Evolutionary conservation across 2,113 vertebrate species (phyloP), one percentile per base, ranked within the genome.

Genomic region (Siniperca chuatsi): DNA sequence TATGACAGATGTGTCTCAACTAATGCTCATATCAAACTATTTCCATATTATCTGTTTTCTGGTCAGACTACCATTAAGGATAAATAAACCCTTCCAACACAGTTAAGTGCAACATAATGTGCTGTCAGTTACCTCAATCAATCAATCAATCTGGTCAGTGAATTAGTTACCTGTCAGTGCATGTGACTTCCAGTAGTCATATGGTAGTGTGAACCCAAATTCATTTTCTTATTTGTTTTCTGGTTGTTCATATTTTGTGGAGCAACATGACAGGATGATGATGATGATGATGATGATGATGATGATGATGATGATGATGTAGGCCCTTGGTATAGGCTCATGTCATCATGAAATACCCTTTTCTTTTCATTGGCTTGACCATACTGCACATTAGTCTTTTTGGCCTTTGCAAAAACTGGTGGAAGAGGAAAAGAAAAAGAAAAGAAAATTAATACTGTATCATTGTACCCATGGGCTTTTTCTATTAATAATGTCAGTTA

Each of bases 401-500:
- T 35, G 55, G 62, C 55, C 20, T 65, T 72, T 65, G 48, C n/a
- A 12, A 18, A 74, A 74, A 44, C 33, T 58, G n/a, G 9, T 68
- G 23, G 29, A 79, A n/a, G 25, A 80, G 42, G 29, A 80, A 74
- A 84, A 76, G 15, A 73, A 55, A 44, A 15, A 15, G 29, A 79
- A 74, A 81, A 76, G 76, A 73, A 84, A 76, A 78, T 42, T 5
- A 78, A 57, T 23, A 65, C 20, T 16, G 40, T 48, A 42, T 65
- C 25, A 68, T 68, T 78, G 46, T 25, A 40, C 74, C 33, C 46
- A 12, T 33, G 60, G 77, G 64, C 44, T 20, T 60, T 61, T 55
- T 50, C 9, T 35, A 74, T 74, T 74, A 82, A 78, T 75, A 75
- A 70, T 79, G n/a, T 68, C 12, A 33, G 65, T 60, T 88, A 70